Base-by-base conservation (phyloP, 2,797 vertebrate species). In the Ispidina picta region DNA sequence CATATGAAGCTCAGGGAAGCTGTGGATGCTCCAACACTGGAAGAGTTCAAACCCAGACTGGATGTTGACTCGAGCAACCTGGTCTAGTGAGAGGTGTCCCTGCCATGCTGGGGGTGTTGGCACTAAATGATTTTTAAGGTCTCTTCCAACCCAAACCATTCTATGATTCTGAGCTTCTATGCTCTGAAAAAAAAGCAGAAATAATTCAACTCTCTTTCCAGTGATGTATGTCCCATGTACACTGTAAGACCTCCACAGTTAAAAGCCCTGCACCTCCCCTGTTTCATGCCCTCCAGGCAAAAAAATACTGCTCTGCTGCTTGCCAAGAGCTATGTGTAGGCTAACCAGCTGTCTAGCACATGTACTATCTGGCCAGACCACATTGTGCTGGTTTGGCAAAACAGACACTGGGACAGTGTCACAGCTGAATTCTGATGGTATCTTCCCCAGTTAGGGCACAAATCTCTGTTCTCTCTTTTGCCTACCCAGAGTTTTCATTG, bases 291-390 rank as follows among this genome's bases (percentile, higher is more conserved):
- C 66, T 78, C 17, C 41, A 88, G 22, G 35, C 29, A 65, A 56
- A 56, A 56, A 58, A 75, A 22, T 10, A 35, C 4, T 28, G 63
- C 33, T 86, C 71, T 68, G 37, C 81, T 81, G 25, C 63, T 56
- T 9, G 21, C 7, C 12, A 26, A 56, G 69, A 58, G 11, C 8
- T 37, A 17, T 28, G n/a, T 8, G 8, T 46, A 52, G 86, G 83
- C 29, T 86, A 44, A 31, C 19, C 79, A 80, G 83, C 86, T 91
- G 88, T 46, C 55, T 51, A 56, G 56, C 84, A 93, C 43, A 58
- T 68, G 77, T 51, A n/a, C 33, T 8, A 31, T 62, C 83, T 75
- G 70, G 69, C 65, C 80, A 86, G 80, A 54, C 54, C 77, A 83
- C 58, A 31, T 8, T 4, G 1, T 19, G 54, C 35, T 80, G 52